Percentiles rank a stretch among this genome's conserved stretches.
Evolutionary conservation across 2,113 vertebrate species (phyloP).

Genomic region (Ranitomeya imitator): DNA sequence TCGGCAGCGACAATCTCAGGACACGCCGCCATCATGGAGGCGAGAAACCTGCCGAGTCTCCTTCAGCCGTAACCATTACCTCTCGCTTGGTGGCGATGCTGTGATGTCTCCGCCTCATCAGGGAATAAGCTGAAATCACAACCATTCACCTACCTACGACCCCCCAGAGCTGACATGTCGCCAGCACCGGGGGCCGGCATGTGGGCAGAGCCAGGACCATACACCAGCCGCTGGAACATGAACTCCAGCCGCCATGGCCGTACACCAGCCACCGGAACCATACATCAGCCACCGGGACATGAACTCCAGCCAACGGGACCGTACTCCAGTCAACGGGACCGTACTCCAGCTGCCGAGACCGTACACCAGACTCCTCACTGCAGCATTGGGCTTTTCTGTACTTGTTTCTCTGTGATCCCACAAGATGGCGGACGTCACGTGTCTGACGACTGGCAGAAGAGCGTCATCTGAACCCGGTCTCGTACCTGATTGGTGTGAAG

Average conservation of each 20-base stretch:
- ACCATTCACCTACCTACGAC: neutral
- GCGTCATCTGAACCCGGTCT: no score
- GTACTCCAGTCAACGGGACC: no score
- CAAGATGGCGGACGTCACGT: neutral
- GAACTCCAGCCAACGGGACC: no score
- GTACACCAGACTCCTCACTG: neutral
- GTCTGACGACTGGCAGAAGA: no score
- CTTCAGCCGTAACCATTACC: no score
- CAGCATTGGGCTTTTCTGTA: neutral
- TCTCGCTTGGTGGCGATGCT: neutral
- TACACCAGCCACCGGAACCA: no score
- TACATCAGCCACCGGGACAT: no score
- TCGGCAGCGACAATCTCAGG: neutral
- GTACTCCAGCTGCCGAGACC: no score
- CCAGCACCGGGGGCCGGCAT: neutral
- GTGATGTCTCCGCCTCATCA: neutral
- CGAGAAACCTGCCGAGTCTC: neutral
- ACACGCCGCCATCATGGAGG: neutral
- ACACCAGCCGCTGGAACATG: no score
- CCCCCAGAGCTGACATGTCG: neutral
- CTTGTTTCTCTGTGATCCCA: neutral
- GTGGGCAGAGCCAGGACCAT: neutral
- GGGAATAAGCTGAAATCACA: neutral
- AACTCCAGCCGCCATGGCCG: no score
- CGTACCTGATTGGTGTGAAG: no score